Base-by-base conservation (phyloP, 2,797 vertebrate genomes). In the Hapalemur alaotrensis region DNA sequence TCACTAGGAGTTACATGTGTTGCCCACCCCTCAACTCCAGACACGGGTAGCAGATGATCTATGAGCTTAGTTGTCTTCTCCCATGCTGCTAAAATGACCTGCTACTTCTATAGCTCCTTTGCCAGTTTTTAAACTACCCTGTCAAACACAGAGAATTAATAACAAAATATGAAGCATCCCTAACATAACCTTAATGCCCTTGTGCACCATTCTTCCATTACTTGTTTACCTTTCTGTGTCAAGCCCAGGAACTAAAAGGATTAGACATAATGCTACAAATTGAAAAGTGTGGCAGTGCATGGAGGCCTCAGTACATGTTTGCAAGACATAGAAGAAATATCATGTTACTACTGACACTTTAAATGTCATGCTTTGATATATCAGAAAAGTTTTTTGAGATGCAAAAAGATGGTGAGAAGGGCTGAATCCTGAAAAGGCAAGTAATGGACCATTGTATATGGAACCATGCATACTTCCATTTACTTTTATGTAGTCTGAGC, bases 121-220 rank as follows among this genome's bases (percentile, higher is more conserved):
- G 95, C 73, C 94, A 95, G 83, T 90, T 98, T 98, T 97, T 95
- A 96, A 98, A 90, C 50, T 84, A 93, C 93, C 83, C 91, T 97
- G 83, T 97, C 97, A 98, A 97, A 92, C 72, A 88, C 84, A 88
- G 78, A 98, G 87, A 98, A 98, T 97, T 97, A 97, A 98, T 98
- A 97, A 96, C 69, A 98, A 98, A 96, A 96, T 96, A 95, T 81
- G 92, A 98, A 98, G 95, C 83, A 94, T 97, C 86, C 91, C 57
- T 97, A 93, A 97, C 97, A 96, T 96, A 97, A 96, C 92, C 93
- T 91, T 4, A 94, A 25, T 94, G 93, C 78, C 87, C 94, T 81
- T 75, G 65, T 97, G 95, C 93, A 95, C 93, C 89, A 10, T 97
- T 97, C 52, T 93, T 96, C 67, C 84, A 70, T 83, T 94, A 96